Base-by-base conservation (phyloP, 2,888 invertebrate species). In the Alloplasta piceator region DNA sequence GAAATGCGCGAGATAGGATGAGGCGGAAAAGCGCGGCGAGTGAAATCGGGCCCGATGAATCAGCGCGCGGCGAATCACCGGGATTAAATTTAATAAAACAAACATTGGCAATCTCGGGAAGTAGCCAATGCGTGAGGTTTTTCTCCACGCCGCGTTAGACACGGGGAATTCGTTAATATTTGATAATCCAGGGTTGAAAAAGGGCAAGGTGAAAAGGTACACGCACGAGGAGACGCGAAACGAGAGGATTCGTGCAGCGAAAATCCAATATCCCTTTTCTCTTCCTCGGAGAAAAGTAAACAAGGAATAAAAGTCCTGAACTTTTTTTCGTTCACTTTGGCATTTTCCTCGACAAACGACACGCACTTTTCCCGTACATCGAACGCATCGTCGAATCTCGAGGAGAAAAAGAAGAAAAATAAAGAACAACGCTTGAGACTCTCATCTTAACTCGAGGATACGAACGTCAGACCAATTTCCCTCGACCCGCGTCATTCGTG, bases 71-170 rank as follows among this genome's bases (percentile, higher is more conserved):
- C 74, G 83, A 82, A 85, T 84, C 78, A 81, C 73, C 71, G 46
- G 83, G 85, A 89, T 89, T 86, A 87, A 88, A 89, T 88, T 89
- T 87, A 89, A 89, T 89, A 90, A 89, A 89, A 87, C 84, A 88
- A 83, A 85, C 80, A 81, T 84, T 74, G 77, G 83, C 88, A 90
- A 89, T 89, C 89, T 87, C 84, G 82, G 85, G 82, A 83, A 89
- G 88, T 88, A 86, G 83, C 75, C 50, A 39, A 52, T 56, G 50
- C 7, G 12, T 14, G 26, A 41, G 26, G n/a, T 68, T 72, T 58
- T 50, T 26, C 52, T 64, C 60, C 36, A 52, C 63, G 4, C 61
- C 67, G 7, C 41, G 70, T 55, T 16, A 41, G 74, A 70, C 66
- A 56, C 77, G 14, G 60, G 66, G 48, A 61, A 55, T 79, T 83